Conservation (phyloP, 1,140 invertebrate genomes). For the Tetragnatha versicolor region DNA sequence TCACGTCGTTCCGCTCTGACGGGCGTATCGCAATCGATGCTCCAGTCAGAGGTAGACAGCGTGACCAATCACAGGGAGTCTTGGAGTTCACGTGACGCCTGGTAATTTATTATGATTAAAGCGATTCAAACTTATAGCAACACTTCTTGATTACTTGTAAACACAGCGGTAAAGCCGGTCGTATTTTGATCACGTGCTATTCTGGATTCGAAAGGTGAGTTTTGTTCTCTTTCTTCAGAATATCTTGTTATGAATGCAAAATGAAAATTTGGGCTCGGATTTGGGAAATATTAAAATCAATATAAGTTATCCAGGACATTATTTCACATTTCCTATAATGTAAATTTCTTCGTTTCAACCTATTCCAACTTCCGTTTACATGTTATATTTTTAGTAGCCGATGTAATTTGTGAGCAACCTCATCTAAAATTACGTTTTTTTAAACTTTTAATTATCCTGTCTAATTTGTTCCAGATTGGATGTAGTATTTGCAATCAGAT, state of each 20-base stretch:
- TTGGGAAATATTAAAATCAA: not conserved
- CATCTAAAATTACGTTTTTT: too few species aligned
- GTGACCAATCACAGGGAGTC: not conserved
- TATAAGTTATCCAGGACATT: not conserved
- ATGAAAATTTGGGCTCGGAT: not conserved
- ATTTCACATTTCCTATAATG: too few species aligned
- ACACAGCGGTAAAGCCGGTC: not conserved
- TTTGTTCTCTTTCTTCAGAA: too few species aligned
- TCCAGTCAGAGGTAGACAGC: slow-evolving; percentile 12
- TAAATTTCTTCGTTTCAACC: too few species aligned
- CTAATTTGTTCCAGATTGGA: too few species aligned
- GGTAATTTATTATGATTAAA: slow-evolving; percentile 12
- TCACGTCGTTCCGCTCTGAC: slow-evolving; percentile 17
- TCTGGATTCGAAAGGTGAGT: not conserved
- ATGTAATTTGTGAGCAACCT: too few species aligned
- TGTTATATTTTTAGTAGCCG: too few species aligned
- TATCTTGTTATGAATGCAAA: not conserved
- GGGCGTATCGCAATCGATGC: slow-evolving; percentile 13
- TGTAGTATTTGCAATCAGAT: too few species aligned
- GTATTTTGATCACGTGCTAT: not conserved
- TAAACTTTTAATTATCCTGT: too few species aligned
- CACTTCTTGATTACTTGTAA: slow-evolving; percentile 8
- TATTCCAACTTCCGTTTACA: too few species aligned
- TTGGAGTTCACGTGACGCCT: not conserved
- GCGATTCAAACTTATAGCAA: slow-evolving; percentile 4